Evolutionary conservation across 2,888 invertebrate genomes (phyloP).

Genomic region (Diarsia dahlii): DNA sequence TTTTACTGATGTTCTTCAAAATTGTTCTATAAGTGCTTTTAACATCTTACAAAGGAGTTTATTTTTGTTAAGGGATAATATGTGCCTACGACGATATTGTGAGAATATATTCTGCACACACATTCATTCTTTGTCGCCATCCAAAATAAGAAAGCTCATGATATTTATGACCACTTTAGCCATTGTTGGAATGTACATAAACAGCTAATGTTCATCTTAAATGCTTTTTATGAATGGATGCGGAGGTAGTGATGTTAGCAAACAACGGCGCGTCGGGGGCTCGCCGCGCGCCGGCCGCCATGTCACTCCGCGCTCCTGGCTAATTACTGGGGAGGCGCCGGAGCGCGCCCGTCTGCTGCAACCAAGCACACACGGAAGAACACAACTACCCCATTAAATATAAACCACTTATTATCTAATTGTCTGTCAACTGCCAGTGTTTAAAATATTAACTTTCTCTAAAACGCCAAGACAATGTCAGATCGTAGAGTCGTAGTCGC

Average conservation of each 20-base stretch:
- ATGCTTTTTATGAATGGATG: conserved; percentile 65
- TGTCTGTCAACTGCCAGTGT: conserved; percentile 45
- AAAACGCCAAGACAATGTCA: conserved; percentile 37
- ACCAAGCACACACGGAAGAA: conserved; percentile 39
- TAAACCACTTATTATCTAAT: conserved; percentile 56
- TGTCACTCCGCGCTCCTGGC: conserved; percentile 64
- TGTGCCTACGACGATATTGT: conserved; percentile 6
- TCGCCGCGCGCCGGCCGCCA: conserved; percentile 67
- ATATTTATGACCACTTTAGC: conserved; percentile 63
- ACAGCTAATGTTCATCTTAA: conserved; percentile 53
- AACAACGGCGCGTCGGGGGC: conserved; percentile 66
- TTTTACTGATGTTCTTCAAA: background rate
- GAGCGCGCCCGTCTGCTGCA: conserved; percentile 24
- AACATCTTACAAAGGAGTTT: background rate
- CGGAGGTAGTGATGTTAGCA: conserved; percentile 71
- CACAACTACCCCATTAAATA: conserved; percentile 53
- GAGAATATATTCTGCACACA: conserved; percentile 32
- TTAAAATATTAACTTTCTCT: conserved; percentile 48
- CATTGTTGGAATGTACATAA: conserved; percentile 47
- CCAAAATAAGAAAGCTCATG: conserved; percentile 34
- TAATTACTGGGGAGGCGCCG: conserved; percentile 74
- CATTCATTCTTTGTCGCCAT: conserved; percentile 28
- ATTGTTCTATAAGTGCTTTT: background rate
- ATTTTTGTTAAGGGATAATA: conserved; percentile 7
- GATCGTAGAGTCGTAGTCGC: conserved; percentile 64